phyloP scores from a whole-genome alignment of 2,888 invertebrate species.

The Limnephilus marmoratus region DNA sequence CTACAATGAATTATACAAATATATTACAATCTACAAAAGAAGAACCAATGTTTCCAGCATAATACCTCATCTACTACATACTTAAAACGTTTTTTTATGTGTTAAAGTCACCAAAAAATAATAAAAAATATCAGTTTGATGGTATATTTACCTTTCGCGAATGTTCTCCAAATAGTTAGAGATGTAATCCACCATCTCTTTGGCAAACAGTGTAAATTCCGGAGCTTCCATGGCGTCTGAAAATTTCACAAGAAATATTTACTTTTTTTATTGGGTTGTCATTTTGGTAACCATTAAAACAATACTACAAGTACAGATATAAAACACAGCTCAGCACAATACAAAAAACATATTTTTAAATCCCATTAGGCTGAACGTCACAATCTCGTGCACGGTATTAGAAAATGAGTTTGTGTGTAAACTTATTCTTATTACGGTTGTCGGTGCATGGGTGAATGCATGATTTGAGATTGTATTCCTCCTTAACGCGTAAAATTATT shows the following conservation, averaged over 20 bases:
- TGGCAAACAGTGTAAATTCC: conserved; percentile 91
- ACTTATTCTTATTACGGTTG: too few relatives aligned
- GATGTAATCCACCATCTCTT: conserved; percentile 96
- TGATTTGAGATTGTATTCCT: too few relatives aligned
- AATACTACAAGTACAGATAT: background rate
- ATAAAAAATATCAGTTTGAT: background rate
- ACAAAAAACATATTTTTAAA: background rate
- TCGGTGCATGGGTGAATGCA: too few relatives aligned
- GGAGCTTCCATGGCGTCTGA: conserved; percentile 85
- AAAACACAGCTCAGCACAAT: background rate
- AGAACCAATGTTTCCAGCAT: too few relatives aligned
- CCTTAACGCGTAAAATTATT: too few relatives aligned
- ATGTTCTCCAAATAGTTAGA: conserved; percentile 96
- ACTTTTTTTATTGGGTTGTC: background rate
- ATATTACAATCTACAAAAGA: too few relatives aligned
- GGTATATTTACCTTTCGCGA: conserved; percentile 84
- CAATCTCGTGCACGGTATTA: background rate
- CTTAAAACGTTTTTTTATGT: background rate
- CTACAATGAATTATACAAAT: too few relatives aligned
- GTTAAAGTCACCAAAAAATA: background rate
- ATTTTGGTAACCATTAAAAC: background rate
- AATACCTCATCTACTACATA: too few relatives aligned
- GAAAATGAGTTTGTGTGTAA: background rate
- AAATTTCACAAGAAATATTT: conserved; percentile 35
- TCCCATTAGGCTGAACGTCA: background rate